These are phyloP conservation scores for Ursus arctos DNA, from an alignment of 2,113 vertebrate species.

Conservation along the genomic window DNA sequence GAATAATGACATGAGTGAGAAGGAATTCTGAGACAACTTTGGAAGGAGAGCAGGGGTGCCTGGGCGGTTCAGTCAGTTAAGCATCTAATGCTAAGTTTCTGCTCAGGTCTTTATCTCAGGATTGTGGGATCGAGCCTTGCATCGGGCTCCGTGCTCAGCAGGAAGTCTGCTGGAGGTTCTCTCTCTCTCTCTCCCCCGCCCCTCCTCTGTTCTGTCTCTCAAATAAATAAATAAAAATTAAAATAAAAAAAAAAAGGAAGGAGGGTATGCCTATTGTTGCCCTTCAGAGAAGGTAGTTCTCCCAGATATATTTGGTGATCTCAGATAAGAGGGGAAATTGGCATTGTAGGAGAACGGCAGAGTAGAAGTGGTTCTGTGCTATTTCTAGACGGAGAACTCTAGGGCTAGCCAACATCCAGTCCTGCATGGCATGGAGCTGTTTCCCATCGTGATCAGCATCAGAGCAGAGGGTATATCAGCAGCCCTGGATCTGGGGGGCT, in stretches of 20 bases:
- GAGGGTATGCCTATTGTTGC: accelerated
- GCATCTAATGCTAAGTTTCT: background rate
- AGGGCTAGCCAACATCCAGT: background rate
- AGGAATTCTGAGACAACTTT: background rate
- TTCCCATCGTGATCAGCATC: background rate
- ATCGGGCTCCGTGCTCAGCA: background rate
- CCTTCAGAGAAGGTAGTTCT: background rate
- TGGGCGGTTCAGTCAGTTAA: background rate
- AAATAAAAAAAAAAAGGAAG: background rate
- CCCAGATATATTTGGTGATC: background rate
- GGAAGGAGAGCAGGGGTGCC: background rate
- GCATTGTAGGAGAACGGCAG: background rate
- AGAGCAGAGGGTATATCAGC: background rate
- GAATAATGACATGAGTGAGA: background rate
- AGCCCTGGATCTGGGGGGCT: no score
- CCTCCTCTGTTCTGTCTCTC: background rate
- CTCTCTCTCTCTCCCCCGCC: background rate
- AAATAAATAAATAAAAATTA: background rate
- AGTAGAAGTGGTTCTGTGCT: background rate
- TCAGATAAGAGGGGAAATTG: background rate
- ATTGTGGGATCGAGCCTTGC: background rate
- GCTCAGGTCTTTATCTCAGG: background rate
- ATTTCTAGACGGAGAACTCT: background rate
- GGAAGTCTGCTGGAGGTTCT: background rate
- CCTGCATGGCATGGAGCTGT: background rate